These are phyloP conservation scores for Pseudomyrmex gracilis DNA, from an alignment of 1,140 invertebrate species.

Conservation along the genomic window DNA sequence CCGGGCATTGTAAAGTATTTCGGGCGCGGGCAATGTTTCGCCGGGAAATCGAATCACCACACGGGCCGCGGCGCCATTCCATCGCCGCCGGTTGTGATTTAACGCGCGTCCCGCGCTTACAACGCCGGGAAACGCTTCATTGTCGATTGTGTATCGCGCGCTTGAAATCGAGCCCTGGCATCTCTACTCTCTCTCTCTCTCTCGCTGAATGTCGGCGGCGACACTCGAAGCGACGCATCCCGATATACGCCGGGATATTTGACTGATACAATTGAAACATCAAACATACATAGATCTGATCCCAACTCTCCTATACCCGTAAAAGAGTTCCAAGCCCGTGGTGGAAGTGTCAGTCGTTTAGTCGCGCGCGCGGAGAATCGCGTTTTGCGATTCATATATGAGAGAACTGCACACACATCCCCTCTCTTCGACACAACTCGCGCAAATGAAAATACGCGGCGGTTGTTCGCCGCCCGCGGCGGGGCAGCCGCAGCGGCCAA, in stretches of 20 bases:
- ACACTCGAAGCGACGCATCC: constrained; percentile 44
- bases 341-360: constrained; percentile 57
- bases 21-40: constrained; percentile 40
- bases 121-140: constrained; percentile 38
- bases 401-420: constrained; percentile 14
- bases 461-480: constrained; percentile 6
- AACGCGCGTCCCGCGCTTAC: constrained; percentile 57
- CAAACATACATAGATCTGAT: constrained; percentile 60
- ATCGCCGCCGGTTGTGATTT: constrained; percentile 65
- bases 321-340: constrained; percentile 52
- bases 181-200: constrained; percentile 10
- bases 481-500: background rate
- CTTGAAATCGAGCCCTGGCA: constrained; percentile 44
- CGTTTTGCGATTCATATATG: constrained; percentile 13
- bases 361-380: constrained; percentile 46
- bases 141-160: constrained; percentile 48
- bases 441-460: constrained; percentile 24
- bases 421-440: too few relatives aligned
- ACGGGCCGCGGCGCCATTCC: constrained; percentile 59
- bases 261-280: constrained; percentile 59
- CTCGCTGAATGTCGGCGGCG: constrained; percentile 35
- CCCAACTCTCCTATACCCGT: constrained; percentile 22
- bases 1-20: constrained; percentile 60
- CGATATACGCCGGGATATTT: constrained; percentile 43
- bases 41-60: constrained; percentile 68